Evolutionary conservation across 2,113 vertebrate species (phyloP).

Genomic region (Entosphenus tridentatus): DNA sequence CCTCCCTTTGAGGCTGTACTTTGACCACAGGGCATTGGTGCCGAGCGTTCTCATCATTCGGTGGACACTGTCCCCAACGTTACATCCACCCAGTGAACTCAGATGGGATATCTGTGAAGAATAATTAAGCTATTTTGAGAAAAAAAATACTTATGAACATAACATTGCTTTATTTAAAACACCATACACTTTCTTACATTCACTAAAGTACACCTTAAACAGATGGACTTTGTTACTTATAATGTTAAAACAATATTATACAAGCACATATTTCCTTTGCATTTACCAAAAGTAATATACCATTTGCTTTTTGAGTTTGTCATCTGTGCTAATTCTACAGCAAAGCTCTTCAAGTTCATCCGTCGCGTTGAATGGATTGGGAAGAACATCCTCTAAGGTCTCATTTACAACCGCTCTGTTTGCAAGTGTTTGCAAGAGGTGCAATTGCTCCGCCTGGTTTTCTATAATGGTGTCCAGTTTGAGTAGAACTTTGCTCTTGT

Average conservation of each 20-base stretch:
- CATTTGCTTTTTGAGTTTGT: not conserved
- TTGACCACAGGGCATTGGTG: slow-evolving; percentile 6
- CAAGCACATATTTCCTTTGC: no score
- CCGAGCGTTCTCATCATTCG: slow-evolving; percentile 7
- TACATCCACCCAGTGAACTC: not conserved
- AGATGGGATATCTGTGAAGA: slow-evolving; percentile 7
- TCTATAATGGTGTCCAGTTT: slow-evolving; percentile 8
- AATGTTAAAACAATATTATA: not conserved
- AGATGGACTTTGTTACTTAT: not conserved
- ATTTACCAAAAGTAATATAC: not conserved
- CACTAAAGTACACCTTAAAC: not conserved
- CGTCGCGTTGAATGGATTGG: not conserved
- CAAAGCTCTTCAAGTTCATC: slow-evolving; percentile 3
- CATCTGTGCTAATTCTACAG: slow-evolving; percentile 4
- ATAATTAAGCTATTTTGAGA: not conserved
- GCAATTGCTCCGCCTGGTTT: slow-evolving; percentile 5
- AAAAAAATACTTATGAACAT: not conserved
- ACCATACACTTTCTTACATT: not conserved
- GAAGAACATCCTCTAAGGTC: slow-evolving; percentile 4
- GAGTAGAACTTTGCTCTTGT: not conserved
- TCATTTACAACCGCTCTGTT: not conserved
- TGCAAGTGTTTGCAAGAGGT: not conserved
- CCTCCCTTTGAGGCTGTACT: slow-evolving; percentile 7
- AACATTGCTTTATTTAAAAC: not conserved
- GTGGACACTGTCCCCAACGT: slow-evolving; percentile 6